phyloP scores from a whole-genome alignment of 1,140 invertebrate genomes.

The Metopolophium dirhodum region DNA sequence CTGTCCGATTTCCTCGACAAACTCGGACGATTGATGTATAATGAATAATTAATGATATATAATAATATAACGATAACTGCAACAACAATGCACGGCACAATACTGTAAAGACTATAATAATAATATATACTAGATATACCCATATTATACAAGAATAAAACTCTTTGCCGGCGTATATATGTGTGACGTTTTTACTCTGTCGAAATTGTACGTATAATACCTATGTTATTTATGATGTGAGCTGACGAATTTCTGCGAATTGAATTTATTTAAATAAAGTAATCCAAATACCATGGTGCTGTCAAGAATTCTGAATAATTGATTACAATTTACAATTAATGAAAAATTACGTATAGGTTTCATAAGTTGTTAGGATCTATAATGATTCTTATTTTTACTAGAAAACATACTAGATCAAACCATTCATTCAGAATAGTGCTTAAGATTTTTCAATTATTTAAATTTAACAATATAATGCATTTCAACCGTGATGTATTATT shows the following conservation, averaged over 20 bases:
- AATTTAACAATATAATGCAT: too few species aligned
- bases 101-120: not conserved
- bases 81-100: not conserved
- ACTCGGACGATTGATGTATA: not conserved
- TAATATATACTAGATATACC: not conserved
- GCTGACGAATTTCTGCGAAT: not conserved
- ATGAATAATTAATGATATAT: not conserved
- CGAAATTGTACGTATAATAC: not conserved
- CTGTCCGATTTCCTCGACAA: not conserved
- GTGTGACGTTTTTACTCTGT: not conserved
- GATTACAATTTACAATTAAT: not conserved
- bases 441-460: not conserved
- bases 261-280: not conserved
- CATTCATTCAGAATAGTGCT: too few species aligned
- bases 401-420: not conserved
- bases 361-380: not conserved
- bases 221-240: not conserved
- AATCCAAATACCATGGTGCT: not conserved
- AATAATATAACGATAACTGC: not conserved
- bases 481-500: too few species aligned
- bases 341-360: not conserved
- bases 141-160: not conserved
- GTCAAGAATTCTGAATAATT: not conserved
- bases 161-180: not conserved
- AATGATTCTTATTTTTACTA: not conserved